Percentiles rank a stretch among this genome's conserved stretches.
Evolutionary conservation across 2,888 invertebrate genomes (phyloP).

Genomic region (Sarcophaga variegata): DNA sequence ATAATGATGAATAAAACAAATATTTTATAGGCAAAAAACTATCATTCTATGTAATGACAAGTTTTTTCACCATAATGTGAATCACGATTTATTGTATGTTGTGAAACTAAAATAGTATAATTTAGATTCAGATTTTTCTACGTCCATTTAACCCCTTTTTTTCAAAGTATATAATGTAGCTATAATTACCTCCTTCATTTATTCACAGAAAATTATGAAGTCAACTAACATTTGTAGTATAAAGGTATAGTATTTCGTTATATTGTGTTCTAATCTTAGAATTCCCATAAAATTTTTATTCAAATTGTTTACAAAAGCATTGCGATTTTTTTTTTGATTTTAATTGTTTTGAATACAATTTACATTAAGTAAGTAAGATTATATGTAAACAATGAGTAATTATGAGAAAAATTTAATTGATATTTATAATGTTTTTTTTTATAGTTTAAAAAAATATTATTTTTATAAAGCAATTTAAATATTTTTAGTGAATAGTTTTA

Average conservation of each 20-base stretch:
- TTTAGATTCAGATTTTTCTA: too few relatives aligned
- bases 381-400: conserved; percentile 27
- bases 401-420: conserved; percentile 45
- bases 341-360: conserved; percentile 37
- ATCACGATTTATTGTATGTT: too few relatives aligned
- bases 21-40: too few relatives aligned
- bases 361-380: conserved; percentile 33
- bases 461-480: not conserved
- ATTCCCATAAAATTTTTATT: conserved; percentile 31
- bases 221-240: not conserved
- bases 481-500: too few relatives aligned
- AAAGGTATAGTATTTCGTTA: not conserved
- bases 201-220: too few relatives aligned
- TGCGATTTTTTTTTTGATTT: not conserved
- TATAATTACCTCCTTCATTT: too few relatives aligned
- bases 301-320: not conserved
- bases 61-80: too few relatives aligned
- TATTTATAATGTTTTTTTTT: conserved; percentile 12
- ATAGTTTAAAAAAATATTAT: not conserved
- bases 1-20: too few relatives aligned
- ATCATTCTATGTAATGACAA: too few relatives aligned
- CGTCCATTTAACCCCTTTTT: too few relatives aligned
- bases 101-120: too few relatives aligned
- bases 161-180: too few relatives aligned
- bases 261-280: conserved; percentile 27